These are phyloP conservation scores for Lagopus leucura DNA, from an alignment of 2,113 vertebrate genomes.

Conservation along the genomic window DNA sequence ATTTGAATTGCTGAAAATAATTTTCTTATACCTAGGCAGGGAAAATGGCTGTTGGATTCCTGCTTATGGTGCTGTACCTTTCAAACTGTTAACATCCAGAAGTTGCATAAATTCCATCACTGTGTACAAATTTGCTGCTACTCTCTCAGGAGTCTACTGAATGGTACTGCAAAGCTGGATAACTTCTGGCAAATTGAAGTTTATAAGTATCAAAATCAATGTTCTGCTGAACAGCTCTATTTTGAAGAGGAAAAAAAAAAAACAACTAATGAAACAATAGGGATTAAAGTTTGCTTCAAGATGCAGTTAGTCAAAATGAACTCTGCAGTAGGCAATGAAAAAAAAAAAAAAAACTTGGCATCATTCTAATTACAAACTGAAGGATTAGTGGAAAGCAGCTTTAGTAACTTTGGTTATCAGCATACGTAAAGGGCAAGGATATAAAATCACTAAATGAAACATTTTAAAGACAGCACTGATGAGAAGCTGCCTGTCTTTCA, in stretches of 20 bases:
- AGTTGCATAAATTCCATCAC: not conserved
- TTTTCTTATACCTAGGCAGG: not conserved
- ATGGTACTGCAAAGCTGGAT: not conserved
- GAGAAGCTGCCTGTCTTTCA: not conserved
- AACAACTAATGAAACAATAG: not conserved
- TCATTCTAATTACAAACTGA: conserved; percentile 31
- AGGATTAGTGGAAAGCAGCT: conserved; percentile 44
- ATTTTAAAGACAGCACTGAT: not conserved
- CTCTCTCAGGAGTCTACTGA: not conserved
- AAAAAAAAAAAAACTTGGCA: not conserved
- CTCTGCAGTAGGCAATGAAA: not conserved
- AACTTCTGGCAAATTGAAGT: not conserved
- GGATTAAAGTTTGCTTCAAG: conserved; percentile 26
- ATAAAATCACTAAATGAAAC: not conserved
- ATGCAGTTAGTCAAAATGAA: conserved; percentile 9
- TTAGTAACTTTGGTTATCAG: conserved; percentile 10
- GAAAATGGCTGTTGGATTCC: not conserved
- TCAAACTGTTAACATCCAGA: not conserved
- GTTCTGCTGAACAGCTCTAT: not conserved
- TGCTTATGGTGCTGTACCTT: not conserved
- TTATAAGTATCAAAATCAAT: not conserved
- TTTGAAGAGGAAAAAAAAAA: not conserved
- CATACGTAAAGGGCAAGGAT: not conserved
- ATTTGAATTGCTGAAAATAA: not conserved
- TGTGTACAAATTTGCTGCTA: not conserved